Conservation (phyloP, 2,797 vertebrate genomes). For the Phylloscopus collybita region DNA sequence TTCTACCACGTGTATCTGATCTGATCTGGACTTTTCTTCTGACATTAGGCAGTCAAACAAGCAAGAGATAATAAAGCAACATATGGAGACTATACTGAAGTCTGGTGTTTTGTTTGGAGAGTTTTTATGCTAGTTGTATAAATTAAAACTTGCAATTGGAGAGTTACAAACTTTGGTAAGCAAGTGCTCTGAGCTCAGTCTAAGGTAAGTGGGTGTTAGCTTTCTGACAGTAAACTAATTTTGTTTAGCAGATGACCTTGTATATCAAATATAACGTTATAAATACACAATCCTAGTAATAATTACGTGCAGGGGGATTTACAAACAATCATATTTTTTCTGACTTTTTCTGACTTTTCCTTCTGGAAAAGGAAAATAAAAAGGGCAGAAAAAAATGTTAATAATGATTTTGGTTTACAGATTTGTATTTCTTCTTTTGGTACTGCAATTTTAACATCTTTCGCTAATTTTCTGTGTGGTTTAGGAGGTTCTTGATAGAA, state of each 20-base stretch:
- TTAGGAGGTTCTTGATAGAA: neutral
- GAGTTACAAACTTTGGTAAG: neutral
- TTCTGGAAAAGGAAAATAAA: neutral
- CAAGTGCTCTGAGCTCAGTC: neutral
- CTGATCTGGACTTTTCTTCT: neutral
- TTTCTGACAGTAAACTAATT: neutral
- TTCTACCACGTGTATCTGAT: fast-evolving
- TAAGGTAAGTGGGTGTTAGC: neutral
- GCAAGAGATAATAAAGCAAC: neutral
- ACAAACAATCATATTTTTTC: neutral
- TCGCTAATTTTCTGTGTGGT: neutral
- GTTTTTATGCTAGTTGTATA: neutral
- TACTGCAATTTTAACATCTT: neutral
- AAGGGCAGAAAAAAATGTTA: neutral
- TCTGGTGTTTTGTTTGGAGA: neutral
- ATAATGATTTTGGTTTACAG: neutral
- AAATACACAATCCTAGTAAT: neutral
- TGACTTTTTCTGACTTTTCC: neutral
- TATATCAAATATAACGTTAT: neutral
- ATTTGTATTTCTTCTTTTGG: neutral
- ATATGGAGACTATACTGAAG: neutral
- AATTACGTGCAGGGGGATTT: neutral
- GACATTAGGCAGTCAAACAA: neutral
- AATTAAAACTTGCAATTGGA: neutral
- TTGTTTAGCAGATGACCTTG: neutral